Conservation (phyloP, 2,888 invertebrate species). For the Sarcophaga subvicina region DNA sequence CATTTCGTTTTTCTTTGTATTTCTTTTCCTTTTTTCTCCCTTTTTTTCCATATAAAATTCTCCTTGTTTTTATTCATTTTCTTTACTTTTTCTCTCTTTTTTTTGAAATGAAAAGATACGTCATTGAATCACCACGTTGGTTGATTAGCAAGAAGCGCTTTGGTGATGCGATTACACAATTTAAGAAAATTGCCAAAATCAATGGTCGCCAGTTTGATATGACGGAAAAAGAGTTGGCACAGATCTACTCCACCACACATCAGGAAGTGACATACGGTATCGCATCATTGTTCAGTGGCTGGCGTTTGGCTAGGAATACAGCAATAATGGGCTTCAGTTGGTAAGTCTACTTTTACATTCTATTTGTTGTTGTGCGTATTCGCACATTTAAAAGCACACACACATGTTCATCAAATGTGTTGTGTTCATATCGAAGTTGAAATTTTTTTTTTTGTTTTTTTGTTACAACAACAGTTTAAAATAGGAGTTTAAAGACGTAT, state of each 20-base stretch:
- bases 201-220: constrained; percentile 82
- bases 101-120: constrained; percentile 80
- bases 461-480: no score
- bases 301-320: constrained; percentile 84
- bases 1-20: constrained; percentile 50
- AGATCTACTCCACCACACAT: constrained; percentile 79
- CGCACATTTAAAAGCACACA: no score
- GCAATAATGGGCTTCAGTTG: constrained; percentile 83
- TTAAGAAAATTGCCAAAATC: constrained; percentile 83
- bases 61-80: constrained; percentile 3
- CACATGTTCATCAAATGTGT: no score
- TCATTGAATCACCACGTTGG: constrained; percentile 87
- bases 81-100: constrained; percentile 46
- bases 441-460: background rate
- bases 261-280: constrained; percentile 82
- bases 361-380: background rate
- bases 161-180: constrained; percentile 82
- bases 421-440: no score
- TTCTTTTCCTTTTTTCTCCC: constrained; percentile 19
- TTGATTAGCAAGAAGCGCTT: constrained; percentile 83
- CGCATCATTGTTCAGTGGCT: constrained; percentile 84
- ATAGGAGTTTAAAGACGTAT: no score
- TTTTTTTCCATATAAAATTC: background rate
- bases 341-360: constrained; percentile 78
- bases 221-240: constrained; percentile 81